Evolutionary conservation across 2,888 invertebrate genomes (phyloP).

Genomic region (Lasioglossum vierecki): DNA sequence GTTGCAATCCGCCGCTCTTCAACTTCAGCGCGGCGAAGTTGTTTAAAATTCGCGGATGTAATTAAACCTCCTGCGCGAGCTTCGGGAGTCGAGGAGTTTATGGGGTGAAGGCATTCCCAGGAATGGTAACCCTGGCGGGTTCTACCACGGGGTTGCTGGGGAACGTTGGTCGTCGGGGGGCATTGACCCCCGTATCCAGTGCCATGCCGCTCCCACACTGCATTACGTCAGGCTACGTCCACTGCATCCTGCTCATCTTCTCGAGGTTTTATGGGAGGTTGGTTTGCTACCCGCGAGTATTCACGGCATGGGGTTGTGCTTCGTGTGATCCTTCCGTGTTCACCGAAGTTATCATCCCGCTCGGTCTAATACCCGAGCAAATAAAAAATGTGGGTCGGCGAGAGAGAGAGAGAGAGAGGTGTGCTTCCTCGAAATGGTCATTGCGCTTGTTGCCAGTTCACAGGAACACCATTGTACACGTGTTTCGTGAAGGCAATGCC

Average conservation of each 20-base stretch:
- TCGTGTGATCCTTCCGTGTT: slow-evolving; percentile 34
- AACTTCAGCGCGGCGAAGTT: background rate
- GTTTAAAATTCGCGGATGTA: background rate
- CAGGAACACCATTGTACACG: slow-evolving; percentile 12
- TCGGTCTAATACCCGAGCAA: slow-evolving; percentile 7
- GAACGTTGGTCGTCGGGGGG: slow-evolving; percentile 75
- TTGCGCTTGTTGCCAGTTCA: slow-evolving; percentile 17
- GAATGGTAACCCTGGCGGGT: slow-evolving; percentile 29
- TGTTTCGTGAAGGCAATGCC: slow-evolving; percentile 39
- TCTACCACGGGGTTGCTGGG: slow-evolving; percentile 71
- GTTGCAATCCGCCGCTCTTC: background rate
- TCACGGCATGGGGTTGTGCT: slow-evolving; percentile 57
- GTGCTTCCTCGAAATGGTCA: slow-evolving; percentile 2
- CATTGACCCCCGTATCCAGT: slow-evolving; percentile 73
- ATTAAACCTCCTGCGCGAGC: background rate
- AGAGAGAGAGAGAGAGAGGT: background rate
- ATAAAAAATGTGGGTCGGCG: background rate
- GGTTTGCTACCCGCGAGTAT: slow-evolving; percentile 41
- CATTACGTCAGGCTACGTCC: slow-evolving; percentile 76
- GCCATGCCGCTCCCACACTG: slow-evolving; percentile 76
- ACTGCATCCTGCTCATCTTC: slow-evolving; percentile 61
- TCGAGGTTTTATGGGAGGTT: slow-evolving; percentile 54
- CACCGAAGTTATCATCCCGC: slow-evolving; percentile 17
- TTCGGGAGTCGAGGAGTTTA: background rate
- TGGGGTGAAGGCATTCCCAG: slow-evolving; percentile 30